Evolutionary conservation across 2,113 vertebrate species (phyloP).

Genomic region (Brachyhypopomus gauderio): DNA sequence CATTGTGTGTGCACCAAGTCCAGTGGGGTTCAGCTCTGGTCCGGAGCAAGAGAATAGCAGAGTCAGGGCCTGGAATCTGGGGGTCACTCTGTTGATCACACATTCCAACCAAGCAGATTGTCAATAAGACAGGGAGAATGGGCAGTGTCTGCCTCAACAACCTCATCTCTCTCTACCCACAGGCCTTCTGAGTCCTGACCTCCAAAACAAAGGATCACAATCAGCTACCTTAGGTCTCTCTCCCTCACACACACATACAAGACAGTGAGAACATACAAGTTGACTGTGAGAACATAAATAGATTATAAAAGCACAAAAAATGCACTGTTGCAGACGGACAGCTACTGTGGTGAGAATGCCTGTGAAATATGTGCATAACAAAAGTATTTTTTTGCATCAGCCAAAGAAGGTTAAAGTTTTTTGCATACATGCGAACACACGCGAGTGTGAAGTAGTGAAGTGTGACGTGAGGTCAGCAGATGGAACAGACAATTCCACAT

Average conservation of each 20-base stretch:
- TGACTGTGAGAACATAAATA: not conserved
- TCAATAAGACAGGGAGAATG: slow-evolving; percentile 62
- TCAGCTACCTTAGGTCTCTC: not conserved
- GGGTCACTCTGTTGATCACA: slow-evolving; percentile 70
- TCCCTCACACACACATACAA: slow-evolving; percentile 32
- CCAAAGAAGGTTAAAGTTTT: not conserved
- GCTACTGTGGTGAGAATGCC: not conserved
- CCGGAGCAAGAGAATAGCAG: slow-evolving; percentile 64
- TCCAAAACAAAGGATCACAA: slow-evolving; percentile 30
- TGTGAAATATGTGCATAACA: slow-evolving; percentile 26
- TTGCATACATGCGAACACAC: not conserved
- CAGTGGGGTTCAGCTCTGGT: slow-evolving; percentile 57
- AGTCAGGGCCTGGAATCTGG: slow-evolving; percentile 59
- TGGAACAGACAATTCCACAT: slow-evolving; percentile 13
- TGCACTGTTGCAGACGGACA: slow-evolving; percentile 18
- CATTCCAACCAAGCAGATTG: slow-evolving; percentile 66
- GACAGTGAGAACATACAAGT: not conserved
- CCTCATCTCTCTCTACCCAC: slow-evolving; percentile 47
- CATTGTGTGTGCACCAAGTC: slow-evolving; percentile 52
- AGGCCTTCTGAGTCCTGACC: slow-evolving; percentile 32
- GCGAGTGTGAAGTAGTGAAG: not conserved
- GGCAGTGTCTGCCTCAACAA: slow-evolving; percentile 61
- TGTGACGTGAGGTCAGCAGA: not conserved
- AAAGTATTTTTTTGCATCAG: not conserved
- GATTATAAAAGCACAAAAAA: slow-evolving; percentile 44